Percentiles rank a stretch among this genome's conserved stretches.
These are phyloP conservation scores for Trichonephila clavata DNA, from an alignment of 1,140 invertebrate genomes.

Conservation along the genomic window DNA sequence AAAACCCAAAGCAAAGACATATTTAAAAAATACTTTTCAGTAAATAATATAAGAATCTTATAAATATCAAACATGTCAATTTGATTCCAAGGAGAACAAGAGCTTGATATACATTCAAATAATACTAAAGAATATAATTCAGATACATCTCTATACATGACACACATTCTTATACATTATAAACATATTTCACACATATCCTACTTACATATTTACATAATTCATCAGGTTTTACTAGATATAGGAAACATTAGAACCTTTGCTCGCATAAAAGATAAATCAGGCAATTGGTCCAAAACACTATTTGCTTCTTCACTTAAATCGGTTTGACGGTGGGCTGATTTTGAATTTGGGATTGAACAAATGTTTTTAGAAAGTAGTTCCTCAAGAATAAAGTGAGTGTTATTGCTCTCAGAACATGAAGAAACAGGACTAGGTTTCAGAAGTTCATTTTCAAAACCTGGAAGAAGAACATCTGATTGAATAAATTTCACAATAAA, in stretches of 20 bases:
- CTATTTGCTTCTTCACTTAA: conserved; percentile 77
- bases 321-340: conserved; percentile 66
- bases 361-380: conserved; percentile 66
- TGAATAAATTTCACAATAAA: not conserved
- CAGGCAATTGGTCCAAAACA: conserved; percentile 77
- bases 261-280: conserved; percentile 77
- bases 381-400: conserved; percentile 58
- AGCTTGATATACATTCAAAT: not conserved
- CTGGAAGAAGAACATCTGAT: conserved; percentile 17
- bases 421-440: conserved; percentile 56
- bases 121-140: conserved; percentile 38
- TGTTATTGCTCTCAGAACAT: conserved; percentile 26
- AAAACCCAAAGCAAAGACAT: not conserved
- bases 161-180: conserved; percentile 11
- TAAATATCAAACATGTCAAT: not conserved
- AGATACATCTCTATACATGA: conserved; percentile 31
- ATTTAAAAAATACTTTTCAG: not conserved
- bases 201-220: conserved; percentile 49
- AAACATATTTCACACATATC: conserved; percentile 52
- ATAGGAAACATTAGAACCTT: conserved; percentile 78
- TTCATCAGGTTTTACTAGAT: conserved; percentile 69
- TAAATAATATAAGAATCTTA: conserved; percentile 13
- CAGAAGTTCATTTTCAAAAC: conserved; percentile 76
- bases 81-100: not conserved
- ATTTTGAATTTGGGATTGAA: conserved; percentile 53